Percentiles rank a stretch among this genome's conserved stretches.
phyloP scores from a whole-genome alignment of 2,888 invertebrate species.

The Apodemia mormo region DNA sequence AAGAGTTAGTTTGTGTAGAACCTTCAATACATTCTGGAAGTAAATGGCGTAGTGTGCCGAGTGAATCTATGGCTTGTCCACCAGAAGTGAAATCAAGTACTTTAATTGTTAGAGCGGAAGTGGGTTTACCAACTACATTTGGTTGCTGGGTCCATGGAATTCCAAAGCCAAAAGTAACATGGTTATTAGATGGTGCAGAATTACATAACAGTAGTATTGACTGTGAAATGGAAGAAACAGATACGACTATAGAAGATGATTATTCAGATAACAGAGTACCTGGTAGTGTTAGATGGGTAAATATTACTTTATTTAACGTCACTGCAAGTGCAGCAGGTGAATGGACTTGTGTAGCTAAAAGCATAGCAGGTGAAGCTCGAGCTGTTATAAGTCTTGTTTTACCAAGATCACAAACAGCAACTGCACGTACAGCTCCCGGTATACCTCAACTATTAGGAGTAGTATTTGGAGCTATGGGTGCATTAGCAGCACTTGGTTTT shows the following conservation, averaged over 20 bases:
- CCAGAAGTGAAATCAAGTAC: slow-evolving; percentile 86
- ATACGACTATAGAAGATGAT: slow-evolving; percentile 64
- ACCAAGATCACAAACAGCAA: slow-evolving; percentile 86
- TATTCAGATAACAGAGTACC: slow-evolving; percentile 70
- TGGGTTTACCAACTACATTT: slow-evolving; percentile 91
- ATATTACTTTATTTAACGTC: slow-evolving; percentile 91
- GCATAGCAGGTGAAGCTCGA: slow-evolving; percentile 83
- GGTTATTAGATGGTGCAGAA: slow-evolving; percentile 88
- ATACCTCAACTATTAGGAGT: slow-evolving; percentile 88
- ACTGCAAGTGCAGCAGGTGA: slow-evolving; percentile 92
- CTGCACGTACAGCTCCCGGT: slow-evolving; percentile 87
- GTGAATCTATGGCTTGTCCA: slow-evolving; percentile 90
- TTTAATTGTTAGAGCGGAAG: slow-evolving; percentile 85
- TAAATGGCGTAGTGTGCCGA: slow-evolving; percentile 89
- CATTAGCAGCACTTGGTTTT: slow-evolving; percentile 85
- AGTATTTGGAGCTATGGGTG: slow-evolving; percentile 87
- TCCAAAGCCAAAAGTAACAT: slow-evolving; percentile 91
- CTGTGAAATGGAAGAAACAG: slow-evolving; percentile 73
- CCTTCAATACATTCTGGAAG: slow-evolving; percentile 86
- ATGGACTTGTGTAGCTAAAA: slow-evolving; percentile 91
- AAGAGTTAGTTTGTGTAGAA: slow-evolving; percentile 87
- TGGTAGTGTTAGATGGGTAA: slow-evolving; percentile 86
- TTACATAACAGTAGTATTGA: slow-evolving; percentile 72
- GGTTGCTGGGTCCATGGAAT: slow-evolving; percentile 91
- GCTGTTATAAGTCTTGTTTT: slow-evolving; percentile 82